Conservation (phyloP, 2,113 vertebrate genomes). For the Edolisoma coerulescens region DNA sequence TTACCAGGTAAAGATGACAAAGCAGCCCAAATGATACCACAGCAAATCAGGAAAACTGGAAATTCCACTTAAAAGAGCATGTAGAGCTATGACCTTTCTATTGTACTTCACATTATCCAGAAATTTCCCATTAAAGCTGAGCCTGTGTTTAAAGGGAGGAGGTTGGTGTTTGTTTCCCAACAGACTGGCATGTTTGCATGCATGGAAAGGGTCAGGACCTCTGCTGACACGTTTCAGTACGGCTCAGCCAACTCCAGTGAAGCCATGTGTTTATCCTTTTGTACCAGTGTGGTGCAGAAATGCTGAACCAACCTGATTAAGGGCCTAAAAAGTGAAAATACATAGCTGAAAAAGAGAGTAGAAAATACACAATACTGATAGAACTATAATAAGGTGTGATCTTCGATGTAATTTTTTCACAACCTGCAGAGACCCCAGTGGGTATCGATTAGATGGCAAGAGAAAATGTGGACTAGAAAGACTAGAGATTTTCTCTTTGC, state of each 20-base stretch:
- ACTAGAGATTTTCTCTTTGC: background rate
- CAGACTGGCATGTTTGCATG: background rate
- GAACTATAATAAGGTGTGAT: background rate
- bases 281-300: background rate
- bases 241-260: background rate
- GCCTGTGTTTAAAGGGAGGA: background rate
- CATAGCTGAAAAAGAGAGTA: background rate
- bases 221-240: background rate
- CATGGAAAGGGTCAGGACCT: background rate
- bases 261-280: background rate
- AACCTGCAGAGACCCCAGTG: background rate
- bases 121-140: background rate
- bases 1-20: background rate
- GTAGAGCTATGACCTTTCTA: background rate
- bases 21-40: background rate
- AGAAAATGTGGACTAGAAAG: background rate
- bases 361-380: background rate
- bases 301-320: background rate
- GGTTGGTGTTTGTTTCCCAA: background rate
- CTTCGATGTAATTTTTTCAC: background rate
- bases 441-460: background rate
- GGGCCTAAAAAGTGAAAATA: background rate
- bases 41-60: background rate
- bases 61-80: background rate
- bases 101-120: background rate